Evolutionary conservation across 2,888 invertebrate genomes (phyloP).

Genomic region (Agrotis clavis): DNA sequence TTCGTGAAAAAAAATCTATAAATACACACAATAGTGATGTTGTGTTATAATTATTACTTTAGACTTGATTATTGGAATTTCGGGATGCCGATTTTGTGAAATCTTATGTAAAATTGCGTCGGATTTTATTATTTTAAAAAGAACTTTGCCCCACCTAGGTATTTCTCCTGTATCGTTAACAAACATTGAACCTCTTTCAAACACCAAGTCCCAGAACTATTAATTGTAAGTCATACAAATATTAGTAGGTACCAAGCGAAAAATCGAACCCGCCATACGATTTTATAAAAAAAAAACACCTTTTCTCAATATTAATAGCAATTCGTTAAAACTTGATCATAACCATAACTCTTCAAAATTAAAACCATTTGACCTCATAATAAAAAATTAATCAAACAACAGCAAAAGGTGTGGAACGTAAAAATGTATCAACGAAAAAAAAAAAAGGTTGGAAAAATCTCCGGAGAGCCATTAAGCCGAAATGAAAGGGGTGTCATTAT

Average conservation of each 20-base stretch:
- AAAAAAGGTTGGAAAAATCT: constrained; percentile 66
- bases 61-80: too few relatives aligned
- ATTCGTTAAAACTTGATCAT: constrained; percentile 41
- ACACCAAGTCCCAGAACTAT: too few relatives aligned
- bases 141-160: too few relatives aligned
- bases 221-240: too few relatives aligned
- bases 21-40: not conserved
- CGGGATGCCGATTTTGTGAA: too few relatives aligned
- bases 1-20: not conserved
- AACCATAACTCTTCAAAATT: constrained; percentile 57
- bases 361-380: constrained; percentile 65
- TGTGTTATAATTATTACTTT: not conserved
- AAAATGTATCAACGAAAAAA: constrained; percentile 67
- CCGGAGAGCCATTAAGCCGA: constrained; percentile 65
- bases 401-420: constrained; percentile 53
- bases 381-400: constrained; percentile 63
- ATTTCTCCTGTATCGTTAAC: too few relatives aligned
- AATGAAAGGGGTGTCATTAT: constrained; percentile 72
- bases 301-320: constrained; percentile 28
- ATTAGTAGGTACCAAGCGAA: not conserved
- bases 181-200: too few relatives aligned
- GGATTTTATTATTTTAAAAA: too few relatives aligned
- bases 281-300: not conserved
- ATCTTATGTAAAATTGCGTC: too few relatives aligned
- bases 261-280: not conserved